Conservation (phyloP, 2,888 invertebrate genomes). For the Drosophila demipolita region DNA sequence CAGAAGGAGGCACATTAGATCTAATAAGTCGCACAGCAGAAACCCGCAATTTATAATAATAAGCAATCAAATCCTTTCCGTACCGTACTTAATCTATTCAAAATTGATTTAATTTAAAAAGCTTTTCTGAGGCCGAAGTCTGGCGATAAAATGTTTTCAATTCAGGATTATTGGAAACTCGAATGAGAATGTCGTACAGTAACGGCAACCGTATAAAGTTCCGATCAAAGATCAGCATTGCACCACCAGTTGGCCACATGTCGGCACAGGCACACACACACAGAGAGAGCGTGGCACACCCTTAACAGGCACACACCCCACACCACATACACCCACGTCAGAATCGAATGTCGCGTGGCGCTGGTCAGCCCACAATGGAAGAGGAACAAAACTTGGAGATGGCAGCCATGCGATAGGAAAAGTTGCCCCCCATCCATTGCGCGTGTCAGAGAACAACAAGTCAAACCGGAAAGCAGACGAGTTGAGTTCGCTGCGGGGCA, state of each 20-base stretch:
- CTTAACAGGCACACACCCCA: slow-evolving; percentile 23
- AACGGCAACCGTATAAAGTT: background rate
- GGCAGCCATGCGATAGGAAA: slow-evolving; percentile 60
- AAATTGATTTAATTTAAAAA: background rate
- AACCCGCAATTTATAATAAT: background rate
- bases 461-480: slow-evolving; percentile 78
- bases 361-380: slow-evolving; percentile 68
- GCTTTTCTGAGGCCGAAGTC: background rate
- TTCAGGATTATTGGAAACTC: background rate
- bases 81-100: background rate
- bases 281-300: slow-evolving; percentile 1
- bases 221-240: slow-evolving; percentile 31
- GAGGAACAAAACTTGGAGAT: slow-evolving; percentile 40
- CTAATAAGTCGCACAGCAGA: no score
- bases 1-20: no score
- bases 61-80: background rate
- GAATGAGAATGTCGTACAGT: slow-evolving; percentile 2
- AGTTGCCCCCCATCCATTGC: slow-evolving; percentile 47
- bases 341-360: slow-evolving; percentile 65
- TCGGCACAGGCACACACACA: slow-evolving; percentile 27
- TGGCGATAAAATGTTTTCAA: background rate
- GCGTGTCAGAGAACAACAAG: slow-evolving; percentile 82
- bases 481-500: slow-evolving; percentile 22
- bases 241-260: slow-evolving; percentile 66
- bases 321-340: slow-evolving; percentile 55